Conservation (phyloP, 2,113 vertebrate species). For the Pseudopodoces humilis region DNA sequence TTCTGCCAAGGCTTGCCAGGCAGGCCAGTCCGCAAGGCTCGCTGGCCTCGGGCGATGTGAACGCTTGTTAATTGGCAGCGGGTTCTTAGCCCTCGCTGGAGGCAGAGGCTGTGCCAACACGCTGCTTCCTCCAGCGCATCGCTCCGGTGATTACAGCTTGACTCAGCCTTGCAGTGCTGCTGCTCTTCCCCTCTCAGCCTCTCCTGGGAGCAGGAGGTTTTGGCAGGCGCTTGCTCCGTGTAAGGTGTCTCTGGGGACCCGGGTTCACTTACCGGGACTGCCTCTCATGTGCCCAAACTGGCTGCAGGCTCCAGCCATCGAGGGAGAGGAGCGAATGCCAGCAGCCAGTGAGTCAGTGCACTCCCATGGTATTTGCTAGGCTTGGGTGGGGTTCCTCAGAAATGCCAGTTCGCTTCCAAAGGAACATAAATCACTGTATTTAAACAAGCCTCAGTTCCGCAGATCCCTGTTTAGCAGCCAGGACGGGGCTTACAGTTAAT, state of each 20-base stretch:
- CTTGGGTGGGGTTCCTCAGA: conserved; percentile 51
- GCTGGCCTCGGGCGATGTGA: neutral
- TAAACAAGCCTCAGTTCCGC: neutral
- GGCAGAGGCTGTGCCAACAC: neutral
- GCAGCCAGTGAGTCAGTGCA: conserved; percentile 21
- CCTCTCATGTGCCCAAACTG: neutral
- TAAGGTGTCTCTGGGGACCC: conserved; percentile 12
- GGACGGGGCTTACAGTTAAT: neutral
- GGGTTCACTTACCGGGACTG: neutral
- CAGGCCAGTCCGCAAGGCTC: neutral
- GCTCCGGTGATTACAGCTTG: conserved; percentile 36
- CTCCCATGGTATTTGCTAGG: conserved; percentile 34
- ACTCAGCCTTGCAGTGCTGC: conserved; percentile 22
- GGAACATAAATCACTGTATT: neutral
- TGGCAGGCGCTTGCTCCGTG: neutral
- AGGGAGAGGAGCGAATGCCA: neutral
- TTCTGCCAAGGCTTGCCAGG: neutral
- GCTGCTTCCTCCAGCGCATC: neutral
- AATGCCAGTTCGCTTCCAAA: conserved; percentile 28
- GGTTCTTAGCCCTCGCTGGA: neutral
- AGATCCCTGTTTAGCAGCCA: neutral
- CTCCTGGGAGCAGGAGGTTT: conserved; percentile 48
- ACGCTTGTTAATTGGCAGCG: neutral
- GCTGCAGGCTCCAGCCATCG: neutral
- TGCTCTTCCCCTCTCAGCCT: conserved; percentile 33